Evolutionary conservation across 2,797 vertebrate genomes (phyloP).

Genomic region (Acrossocheilus fasciatus): DNA sequence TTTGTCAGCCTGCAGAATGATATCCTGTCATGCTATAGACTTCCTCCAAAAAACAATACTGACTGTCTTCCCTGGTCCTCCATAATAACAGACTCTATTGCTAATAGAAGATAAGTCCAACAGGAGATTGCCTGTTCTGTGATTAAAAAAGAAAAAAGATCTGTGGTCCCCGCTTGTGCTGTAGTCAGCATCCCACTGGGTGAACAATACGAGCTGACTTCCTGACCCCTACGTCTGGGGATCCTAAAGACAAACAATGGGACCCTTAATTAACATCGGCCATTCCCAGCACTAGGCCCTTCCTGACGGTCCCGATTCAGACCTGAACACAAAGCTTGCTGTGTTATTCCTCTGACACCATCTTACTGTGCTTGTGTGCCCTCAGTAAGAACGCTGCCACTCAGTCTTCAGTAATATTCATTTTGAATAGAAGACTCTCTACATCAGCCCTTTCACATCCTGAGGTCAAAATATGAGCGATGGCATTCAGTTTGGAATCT

Average conservation of each 20-base stretch:
- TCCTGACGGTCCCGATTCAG: conserved; percentile 79
- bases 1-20: conserved; percentile 9
- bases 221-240: conserved; percentile 79
- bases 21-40: background rate
- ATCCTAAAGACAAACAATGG: conserved; percentile 80
- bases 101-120: conserved; percentile 25
- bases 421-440: conserved; percentile 44
- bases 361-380: conserved; percentile 57
- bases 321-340: conserved; percentile 79
- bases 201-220: conserved; percentile 80
- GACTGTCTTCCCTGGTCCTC: background rate
- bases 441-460: conserved; percentile 33
- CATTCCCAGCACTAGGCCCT: conserved; percentile 81
- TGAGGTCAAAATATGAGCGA: conserved; percentile 51
- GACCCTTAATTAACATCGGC: conserved; percentile 81
- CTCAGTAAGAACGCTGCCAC: conserved; percentile 38
- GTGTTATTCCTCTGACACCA: conserved; percentile 72
- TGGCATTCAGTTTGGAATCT: conserved; percentile 42
- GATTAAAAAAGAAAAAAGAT: conserved; percentile 56
- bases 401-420: conserved; percentile 51
- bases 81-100: conserved; percentile 2
- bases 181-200: conserved; percentile 75
- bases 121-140: conserved; percentile 42
- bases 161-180: conserved; percentile 67
- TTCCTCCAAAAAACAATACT: background rate